A percentile compares a stretch with the other conserved stretches of the same genome.
Conservation (phyloP, 2,113 vertebrate species). For the Passer montanus region DNA sequence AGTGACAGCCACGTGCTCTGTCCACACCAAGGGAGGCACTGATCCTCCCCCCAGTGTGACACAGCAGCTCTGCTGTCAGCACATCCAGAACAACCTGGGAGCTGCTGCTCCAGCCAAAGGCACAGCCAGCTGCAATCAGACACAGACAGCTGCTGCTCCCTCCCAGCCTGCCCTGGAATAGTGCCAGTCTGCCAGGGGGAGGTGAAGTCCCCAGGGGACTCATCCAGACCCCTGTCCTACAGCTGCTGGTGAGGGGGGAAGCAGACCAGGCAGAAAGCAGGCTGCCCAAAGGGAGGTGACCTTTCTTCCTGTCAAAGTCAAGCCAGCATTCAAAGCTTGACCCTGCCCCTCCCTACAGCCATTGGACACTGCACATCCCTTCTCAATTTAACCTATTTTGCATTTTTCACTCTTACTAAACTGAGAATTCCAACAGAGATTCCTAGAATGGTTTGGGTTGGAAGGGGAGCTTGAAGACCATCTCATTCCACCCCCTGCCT, state of each 20-base stretch:
- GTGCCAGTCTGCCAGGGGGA: not conserved
- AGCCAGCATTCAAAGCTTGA: not conserved
- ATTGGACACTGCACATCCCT: not conserved
- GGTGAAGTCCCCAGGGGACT: not conserved
- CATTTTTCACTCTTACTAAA: not conserved
- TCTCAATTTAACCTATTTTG: not conserved
- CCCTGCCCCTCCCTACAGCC: not conserved
- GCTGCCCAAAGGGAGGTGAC: not conserved
- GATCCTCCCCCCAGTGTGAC: not conserved
- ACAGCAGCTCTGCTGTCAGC: not conserved
- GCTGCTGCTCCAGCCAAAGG: not conserved
- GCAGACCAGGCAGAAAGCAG: not conserved
- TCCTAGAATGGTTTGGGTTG: not conserved
- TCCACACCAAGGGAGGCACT: not conserved
- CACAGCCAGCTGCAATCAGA: not conserved
- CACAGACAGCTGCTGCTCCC: accelerated
- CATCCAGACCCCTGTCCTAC: not conserved
- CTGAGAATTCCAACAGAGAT: not conserved
- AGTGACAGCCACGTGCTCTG: accelerated
- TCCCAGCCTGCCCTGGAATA: not conserved
- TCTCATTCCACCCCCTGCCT: not conserved
- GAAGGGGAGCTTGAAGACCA: not conserved
- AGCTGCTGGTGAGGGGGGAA: too few relatives aligned
- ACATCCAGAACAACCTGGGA: not conserved
- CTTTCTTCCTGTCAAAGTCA: not conserved